Base-by-base conservation (phyloP, 92 coral and sea anemone genomes). In the Galaxea fascicularis region DNA sequence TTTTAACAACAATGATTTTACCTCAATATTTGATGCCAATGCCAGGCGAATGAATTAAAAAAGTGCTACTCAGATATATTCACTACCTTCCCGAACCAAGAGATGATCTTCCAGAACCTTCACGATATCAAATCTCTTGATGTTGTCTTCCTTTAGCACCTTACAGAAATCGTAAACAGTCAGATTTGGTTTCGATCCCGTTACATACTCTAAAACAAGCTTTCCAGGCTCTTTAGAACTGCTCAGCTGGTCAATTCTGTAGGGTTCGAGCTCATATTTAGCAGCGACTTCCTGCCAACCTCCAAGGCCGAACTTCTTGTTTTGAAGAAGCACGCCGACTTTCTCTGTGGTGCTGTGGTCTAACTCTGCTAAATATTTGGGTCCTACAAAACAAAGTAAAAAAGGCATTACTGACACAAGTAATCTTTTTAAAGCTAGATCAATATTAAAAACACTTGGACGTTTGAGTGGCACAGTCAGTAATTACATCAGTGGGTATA, bases 71-170 rank as follows among this genome's bases (percentile, higher is more conserved):
- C 60, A 56, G 20, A 56, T 22, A 56, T 56, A 29, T 20, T 3
- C 47, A 15, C 0, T 16, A 6, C 72, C 46, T 16, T 67, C 58
- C 4, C 44, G 11, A 51, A 30, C 39, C 27, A 41, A 56, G 22
- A 76, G 26, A n/a, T 76, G 69, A 4, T 54, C 14, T 67, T 21
- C 68, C 21, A 76, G 25, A 16, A 20, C 4, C 0, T 76, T 76
- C 3, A 24, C 80, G 8, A 76, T 76, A 24, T 76, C 80, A 56
- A 76, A 35, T 44, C 80, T 64, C 68, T 17, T 12, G 10, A 76
- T 31, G 14, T 57, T 22, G 14, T 76, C 35, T 5, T 24, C 80
- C 15, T 76, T 76, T 0, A 76, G 52, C 10, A 15, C 13, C 30
- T 58, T 76, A 13, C 69, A 76, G 31, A 76, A 35, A 11, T 10